Percentiles rank a stretch among this genome's conserved stretches.
phyloP scores from a whole-genome alignment of 2,113 vertebrate genomes.

The Esox niger region DNA sequence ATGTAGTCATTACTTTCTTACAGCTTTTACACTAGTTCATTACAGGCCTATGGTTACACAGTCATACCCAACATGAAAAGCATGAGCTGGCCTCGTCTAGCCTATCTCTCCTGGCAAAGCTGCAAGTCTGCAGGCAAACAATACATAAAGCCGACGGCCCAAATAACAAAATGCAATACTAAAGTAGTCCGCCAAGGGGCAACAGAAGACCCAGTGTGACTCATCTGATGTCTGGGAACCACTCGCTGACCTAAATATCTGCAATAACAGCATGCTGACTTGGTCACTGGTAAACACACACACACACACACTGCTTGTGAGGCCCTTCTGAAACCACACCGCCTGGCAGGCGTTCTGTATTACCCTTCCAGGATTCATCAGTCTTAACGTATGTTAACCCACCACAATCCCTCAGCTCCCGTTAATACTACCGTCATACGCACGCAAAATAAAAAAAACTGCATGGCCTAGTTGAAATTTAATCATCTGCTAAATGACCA shows the following conservation, averaged over 20 bases:
- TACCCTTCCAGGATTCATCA: neutral
- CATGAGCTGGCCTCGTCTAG: neutral
- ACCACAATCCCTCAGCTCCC: neutral
- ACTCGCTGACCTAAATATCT: constrained; percentile 65
- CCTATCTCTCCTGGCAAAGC: neutral
- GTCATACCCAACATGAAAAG: neutral
- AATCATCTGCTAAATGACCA: too few species aligned
- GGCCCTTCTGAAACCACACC: neutral
- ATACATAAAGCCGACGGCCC: neutral
- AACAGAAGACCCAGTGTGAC: neutral
- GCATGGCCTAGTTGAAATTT: too few species aligned
- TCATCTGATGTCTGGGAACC: constrained; percentile 46
- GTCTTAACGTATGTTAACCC: neutral
- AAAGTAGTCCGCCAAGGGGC: constrained; percentile 27
- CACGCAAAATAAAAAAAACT: too few species aligned
- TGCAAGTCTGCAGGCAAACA: neutral
- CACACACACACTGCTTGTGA: constrained; percentile 1
- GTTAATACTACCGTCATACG: neutral
- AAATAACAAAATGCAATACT: neutral
- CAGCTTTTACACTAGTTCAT: too few species aligned
- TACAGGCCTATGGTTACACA: too few species aligned
- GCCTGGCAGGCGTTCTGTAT: neutral
- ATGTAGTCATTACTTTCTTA: too few species aligned
- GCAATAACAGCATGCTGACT: constrained; percentile 32
- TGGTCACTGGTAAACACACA: constrained; percentile 25